Evolutionary conservation across 2,888 invertebrate species (phyloP), one percentile per base, ranked within the genome.

Genomic region (Eupithecia exiguata): DNA sequence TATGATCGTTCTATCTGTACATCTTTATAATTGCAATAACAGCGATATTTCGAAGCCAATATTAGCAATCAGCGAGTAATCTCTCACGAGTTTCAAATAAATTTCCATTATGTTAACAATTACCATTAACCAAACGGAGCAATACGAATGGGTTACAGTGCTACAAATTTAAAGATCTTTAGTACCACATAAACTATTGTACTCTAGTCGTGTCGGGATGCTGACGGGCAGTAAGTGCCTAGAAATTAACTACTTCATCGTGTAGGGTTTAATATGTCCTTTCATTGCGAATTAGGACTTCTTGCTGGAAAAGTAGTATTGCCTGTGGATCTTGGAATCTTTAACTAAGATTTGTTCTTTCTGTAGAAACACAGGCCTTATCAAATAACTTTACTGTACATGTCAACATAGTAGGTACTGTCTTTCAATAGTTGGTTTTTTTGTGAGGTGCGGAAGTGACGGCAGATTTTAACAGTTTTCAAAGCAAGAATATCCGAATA

Each of bases 31-130:
- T 67, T 63, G 53, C 38, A 35, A 35, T 9, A 21, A 40, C 53
- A 71, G 62, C 71, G 65, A 30, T 69, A 62, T 67, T 67, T 67
- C 69, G 43, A 46, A 25, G 70, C 38, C 67, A 70, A 75, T 69
- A 69, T 70, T 74, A 21, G 67, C 76, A 77, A 74, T 68, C 72
- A 72, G 62, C 73, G 69, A 66, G 72, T 73, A 71, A 77, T 77
- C 73, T 74, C 77, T 75, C 77, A 77, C 75, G 74, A 77, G 68
- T 70, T 74, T 76, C 73, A 73, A 73, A 76, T 76, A 73, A 73
- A 76, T 76, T 73, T 71, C 66, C 61, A 71, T 65, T 76, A 69
- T 49, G 43, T 69, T 72, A 77, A 78, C 77, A 78, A 78, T 79
- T 75, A 74, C 74, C 63, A 68, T 61, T 74, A 74, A 53, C 65